Conservation (phyloP, 2,797 vertebrate genomes). For the Setipinna tenuifilis region DNA sequence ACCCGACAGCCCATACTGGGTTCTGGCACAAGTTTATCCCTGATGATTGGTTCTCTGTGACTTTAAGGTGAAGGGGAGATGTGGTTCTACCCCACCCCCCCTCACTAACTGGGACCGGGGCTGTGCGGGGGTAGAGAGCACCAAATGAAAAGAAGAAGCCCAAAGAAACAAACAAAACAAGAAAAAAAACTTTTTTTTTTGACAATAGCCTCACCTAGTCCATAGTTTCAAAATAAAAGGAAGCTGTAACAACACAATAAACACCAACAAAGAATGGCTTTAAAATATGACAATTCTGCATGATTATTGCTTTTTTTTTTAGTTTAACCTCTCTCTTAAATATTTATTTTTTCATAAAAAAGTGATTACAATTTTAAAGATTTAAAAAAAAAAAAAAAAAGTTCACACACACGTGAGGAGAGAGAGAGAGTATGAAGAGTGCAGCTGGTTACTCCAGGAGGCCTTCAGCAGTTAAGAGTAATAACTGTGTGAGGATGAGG, state of each 20-base stretch:
- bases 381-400: background rate
- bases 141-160: slow-evolving; percentile 31
- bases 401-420: background rate
- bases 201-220: background rate
- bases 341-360: background rate
- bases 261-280: slow-evolving; percentile 69
- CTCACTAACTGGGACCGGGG: background rate
- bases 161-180: slow-evolving; percentile 45
- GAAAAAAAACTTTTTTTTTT: slow-evolving; percentile 49
- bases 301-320: slow-evolving; percentile 71
- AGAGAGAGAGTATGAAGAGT: background rate
- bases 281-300: slow-evolving; percentile 66
- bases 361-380: background rate
- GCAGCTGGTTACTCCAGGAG: background rate
- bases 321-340: slow-evolving; percentile 42
- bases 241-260: slow-evolving; percentile 50
- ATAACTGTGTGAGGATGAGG: background rate
- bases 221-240: slow-evolving; percentile 20
- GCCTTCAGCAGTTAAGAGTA: background rate
- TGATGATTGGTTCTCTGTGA: background rate
- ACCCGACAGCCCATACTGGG: background rate
- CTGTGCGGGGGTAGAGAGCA: background rate
- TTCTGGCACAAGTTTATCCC: background rate
- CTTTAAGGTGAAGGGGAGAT: background rate
- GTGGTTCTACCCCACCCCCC: background rate